phyloP scores from a whole-genome alignment of 2,797 vertebrate genomes.

The Gephyroberyx darwinii region DNA sequence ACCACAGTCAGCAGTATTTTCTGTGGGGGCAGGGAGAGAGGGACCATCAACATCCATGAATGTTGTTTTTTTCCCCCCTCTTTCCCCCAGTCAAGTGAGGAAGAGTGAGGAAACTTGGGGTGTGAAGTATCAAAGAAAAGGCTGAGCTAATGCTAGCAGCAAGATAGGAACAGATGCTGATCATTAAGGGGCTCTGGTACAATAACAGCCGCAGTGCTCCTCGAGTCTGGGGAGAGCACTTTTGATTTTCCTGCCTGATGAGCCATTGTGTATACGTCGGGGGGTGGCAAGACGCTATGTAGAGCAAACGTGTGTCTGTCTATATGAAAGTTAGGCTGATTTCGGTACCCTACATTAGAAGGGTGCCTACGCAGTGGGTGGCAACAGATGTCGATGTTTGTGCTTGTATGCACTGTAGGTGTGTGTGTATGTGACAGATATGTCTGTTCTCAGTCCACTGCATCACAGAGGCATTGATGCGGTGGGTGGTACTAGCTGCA shows the following conservation, averaged over 20 bases:
- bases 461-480: conserved; percentile 46
- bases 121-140: conserved; percentile 51
- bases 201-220: conserved; percentile 74
- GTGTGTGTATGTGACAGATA: conserved; percentile 27
- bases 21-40: conserved; percentile 5
- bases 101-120: conserved; percentile 43
- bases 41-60: conserved; percentile 32
- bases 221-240: conserved; percentile 71
- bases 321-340: conserved; percentile 34
- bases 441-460: conserved; percentile 35
- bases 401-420: conserved; percentile 35
- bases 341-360: conserved; percentile 39
- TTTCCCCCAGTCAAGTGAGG: conserved; percentile 26
- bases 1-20: conserved; percentile 66
- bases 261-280: conserved; percentile 73
- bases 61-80: background rate
- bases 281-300: conserved; percentile 53
- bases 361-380: conserved; percentile 43
- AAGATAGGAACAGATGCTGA: conserved; percentile 76
- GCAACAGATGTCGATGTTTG: conserved; percentile 59
- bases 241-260: conserved; percentile 78
- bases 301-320: conserved; percentile 35
- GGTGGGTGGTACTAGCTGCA: conserved; percentile 49
- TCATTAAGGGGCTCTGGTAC: conserved; percentile 77
- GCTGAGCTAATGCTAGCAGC: conserved; percentile 59